A percentile compares a stretch with the other conserved stretches of the same genome.
phyloP scores from a whole-genome alignment of 2,797 vertebrate genomes.

The Syndactyla subalaris region DNA sequence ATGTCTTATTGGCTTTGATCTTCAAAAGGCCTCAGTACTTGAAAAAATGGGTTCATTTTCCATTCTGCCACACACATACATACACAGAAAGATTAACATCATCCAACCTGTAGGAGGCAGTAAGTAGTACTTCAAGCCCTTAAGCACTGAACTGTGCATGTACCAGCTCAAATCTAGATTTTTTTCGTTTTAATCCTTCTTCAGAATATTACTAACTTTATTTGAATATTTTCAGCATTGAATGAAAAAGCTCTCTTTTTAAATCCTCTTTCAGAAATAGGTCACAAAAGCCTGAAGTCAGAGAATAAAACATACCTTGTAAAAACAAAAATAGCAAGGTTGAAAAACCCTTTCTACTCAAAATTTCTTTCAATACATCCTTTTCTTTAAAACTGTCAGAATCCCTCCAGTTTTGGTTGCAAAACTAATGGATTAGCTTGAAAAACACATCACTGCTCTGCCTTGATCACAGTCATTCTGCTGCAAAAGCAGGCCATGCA shows the following conservation, averaged over 20 bases:
- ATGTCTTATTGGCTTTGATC: not conserved
- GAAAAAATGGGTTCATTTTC: not conserved
- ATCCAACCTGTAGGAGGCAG: not conserved
- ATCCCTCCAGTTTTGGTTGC: not conserved
- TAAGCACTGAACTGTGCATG: not conserved
- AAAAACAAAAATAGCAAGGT: not conserved
- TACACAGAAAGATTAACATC: not conserved
- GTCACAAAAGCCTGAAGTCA: not conserved
- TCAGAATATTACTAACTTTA: not conserved
- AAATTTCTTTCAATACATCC: not conserved
- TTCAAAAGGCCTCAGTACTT: not conserved
- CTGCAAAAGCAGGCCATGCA: not conserved
- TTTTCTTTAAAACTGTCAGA: not conserved
- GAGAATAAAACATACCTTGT: not conserved
- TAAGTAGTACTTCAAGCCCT: not conserved
- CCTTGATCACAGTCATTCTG: not conserved
- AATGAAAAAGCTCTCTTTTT: not conserved
- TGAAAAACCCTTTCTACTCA: not conserved
- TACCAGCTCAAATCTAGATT: not conserved
- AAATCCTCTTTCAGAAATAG: not conserved
- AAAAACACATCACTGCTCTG: not conserved
- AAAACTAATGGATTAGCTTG: not conserved
- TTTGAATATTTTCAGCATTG: not conserved
- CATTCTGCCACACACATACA: constrained; percentile 6
- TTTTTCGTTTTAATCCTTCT: not conserved